A percentile compares a stretch with the other conserved stretches of the same genome.
These are phyloP conservation scores for Pogoniulus pusillus DNA, from an alignment of 2,797 vertebrate species.

Conservation along the genomic window DNA sequence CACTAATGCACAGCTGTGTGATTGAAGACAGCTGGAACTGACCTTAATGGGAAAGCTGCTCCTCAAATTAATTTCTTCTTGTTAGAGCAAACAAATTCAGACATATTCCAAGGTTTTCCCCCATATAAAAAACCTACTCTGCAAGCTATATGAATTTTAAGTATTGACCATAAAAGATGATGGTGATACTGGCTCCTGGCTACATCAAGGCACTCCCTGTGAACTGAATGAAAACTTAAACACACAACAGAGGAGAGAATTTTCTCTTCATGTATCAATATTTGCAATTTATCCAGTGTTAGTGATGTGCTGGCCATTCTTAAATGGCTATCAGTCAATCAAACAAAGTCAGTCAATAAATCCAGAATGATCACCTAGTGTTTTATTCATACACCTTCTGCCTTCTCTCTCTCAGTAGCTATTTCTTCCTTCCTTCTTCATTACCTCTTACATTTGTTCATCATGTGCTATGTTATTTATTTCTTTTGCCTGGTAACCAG, in stretches of 20 bases:
- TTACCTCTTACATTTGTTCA: slow-evolving; percentile 1
- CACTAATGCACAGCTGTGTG: neutral
- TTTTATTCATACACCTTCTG: slow-evolving; percentile 8
- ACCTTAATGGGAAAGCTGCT: neutral
- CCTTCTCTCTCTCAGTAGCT: neutral
- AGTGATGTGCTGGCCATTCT: neutral
- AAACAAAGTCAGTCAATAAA: slow-evolving; percentile 20
- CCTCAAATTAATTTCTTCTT: neutral
- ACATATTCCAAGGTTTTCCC: neutral
- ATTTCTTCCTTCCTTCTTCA: neutral
- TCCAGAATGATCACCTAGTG: neutral
- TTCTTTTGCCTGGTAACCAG: neutral
- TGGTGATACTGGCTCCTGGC: neutral
- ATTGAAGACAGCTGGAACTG: neutral
- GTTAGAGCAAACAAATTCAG: neutral
- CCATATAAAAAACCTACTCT: neutral
- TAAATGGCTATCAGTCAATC: slow-evolving; percentile 1
- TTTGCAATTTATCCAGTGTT: neutral
- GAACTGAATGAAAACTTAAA: neutral
- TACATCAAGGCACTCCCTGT: neutral
- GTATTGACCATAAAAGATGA: neutral
- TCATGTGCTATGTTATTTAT: neutral
- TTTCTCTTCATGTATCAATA: neutral
- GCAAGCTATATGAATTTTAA: neutral
- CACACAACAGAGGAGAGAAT: neutral